Base-by-base conservation (phyloP, 2,888 invertebrate genomes). In the Coleophora flavipennella region DNA sequence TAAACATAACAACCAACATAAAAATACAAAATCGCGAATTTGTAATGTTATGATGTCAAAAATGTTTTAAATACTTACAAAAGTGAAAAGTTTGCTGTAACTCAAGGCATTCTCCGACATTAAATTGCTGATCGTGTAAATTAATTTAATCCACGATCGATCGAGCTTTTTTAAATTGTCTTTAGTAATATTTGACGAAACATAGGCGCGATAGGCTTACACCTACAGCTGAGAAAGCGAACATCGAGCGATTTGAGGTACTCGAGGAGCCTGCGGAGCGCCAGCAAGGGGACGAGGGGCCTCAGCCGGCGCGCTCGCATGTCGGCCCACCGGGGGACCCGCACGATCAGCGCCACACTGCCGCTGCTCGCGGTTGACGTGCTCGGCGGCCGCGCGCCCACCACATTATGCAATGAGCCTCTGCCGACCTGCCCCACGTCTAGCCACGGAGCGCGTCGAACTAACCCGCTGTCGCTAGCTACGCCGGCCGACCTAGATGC, bases 401-500 rank as follows among this genome's bases (percentile, higher is more conserved):
- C 67, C 65, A 65, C 80, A 78, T 80, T 73, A 75, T 78, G 80
- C 79, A 79, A 78, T 62, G 56, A 50, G 62, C 58, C 62, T 59
- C 63, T 66, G 77, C 78, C 78, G 79, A 80, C 79, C 78, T 78
- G 81, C 81, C 81, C 75, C 69, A 80, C 81, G 80, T 72, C 81
- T 74, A 66, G 67, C 69, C 67, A 66, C 59, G 65, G 67, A 70
- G 62, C 70, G 69, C 69, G 61, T 62, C 70, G 73, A 69, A 75
- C 83, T 81, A 73, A 72, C 74, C 67, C 79, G 70, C 65, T 70
- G 69, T 63, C 60, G 62, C 59, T 53, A 57, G 68, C 72, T 71
- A 66, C 63, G 73, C 79, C 77, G 72, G 69, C 75, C 80, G 81
- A 79, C 84, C 83, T 76, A 84, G 72, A 84, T 85, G 84, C 84